Evolutionary conservation across 1,140 invertebrate genomes (phyloP).

Genomic region (Drosophila nasuta): DNA sequence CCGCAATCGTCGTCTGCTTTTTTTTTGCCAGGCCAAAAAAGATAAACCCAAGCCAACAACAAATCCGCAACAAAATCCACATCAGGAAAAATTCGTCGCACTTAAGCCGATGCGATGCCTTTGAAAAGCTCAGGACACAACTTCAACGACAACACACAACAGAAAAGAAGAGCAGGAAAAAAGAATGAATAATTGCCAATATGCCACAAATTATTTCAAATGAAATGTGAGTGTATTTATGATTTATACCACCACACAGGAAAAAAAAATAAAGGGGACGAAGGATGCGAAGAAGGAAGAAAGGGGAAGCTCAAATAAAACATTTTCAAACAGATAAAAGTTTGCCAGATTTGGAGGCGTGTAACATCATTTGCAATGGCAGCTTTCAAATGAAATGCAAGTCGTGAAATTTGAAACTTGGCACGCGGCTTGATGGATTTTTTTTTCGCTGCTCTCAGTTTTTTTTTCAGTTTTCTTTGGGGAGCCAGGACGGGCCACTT

Average conservation of each 20-base stretch:
- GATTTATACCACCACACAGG: slow-evolving; percentile 64
- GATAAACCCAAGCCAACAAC: slow-evolving; percentile 76
- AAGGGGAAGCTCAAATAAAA: slow-evolving; percentile 43
- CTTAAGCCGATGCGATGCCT: slow-evolving; percentile 59
- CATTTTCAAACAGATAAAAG: slow-evolving; percentile 67
- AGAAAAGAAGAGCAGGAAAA: neutral
- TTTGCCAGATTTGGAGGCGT: slow-evolving; percentile 71
- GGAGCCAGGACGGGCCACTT: slow-evolving; percentile 74
- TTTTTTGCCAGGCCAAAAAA: slow-evolving; percentile 35
- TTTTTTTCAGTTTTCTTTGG: slow-evolving; percentile 37
- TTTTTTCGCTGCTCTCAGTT: slow-evolving; percentile 32
- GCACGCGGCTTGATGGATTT: slow-evolving; percentile 52
- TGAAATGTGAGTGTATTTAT: slow-evolving; percentile 83
- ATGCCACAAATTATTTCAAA: slow-evolving; percentile 83
- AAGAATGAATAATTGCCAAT: slow-evolving; percentile 79
- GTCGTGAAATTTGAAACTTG: slow-evolving; percentile 63
- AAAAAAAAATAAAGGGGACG: slow-evolving; percentile 7
- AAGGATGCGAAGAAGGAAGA: neutral
- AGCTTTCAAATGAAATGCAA: slow-evolving; percentile 67
- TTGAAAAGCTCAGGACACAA: slow-evolving; percentile 37
- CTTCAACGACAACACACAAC: slow-evolving; percentile 37
- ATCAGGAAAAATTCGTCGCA: slow-evolving; percentile 68
- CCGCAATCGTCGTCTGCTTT: slow-evolving; percentile 25
- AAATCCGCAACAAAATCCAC: slow-evolving; percentile 78
- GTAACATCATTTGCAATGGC: slow-evolving; percentile 46